Evolutionary conservation across 2,113 vertebrate genomes (phyloP).

Genomic region (Osmerus eperlanus): DNA sequence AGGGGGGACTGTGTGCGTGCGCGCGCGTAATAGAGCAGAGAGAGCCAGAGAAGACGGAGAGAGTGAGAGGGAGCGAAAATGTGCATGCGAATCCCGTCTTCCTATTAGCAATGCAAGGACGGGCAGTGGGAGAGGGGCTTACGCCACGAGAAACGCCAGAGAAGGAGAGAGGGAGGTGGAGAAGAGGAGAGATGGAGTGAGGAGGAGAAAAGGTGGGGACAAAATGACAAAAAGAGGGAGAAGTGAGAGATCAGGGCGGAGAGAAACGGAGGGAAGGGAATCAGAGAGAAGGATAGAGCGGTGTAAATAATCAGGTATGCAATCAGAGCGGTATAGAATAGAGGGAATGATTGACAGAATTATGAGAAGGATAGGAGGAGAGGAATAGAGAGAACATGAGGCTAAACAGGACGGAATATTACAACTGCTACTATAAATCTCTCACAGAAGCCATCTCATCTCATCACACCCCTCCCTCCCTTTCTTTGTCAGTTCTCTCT

Average conservation of each 20-base stretch:
- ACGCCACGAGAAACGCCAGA: constrained; percentile 8
- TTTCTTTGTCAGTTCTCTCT: constrained; percentile 20
- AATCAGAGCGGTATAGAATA: constrained; percentile 8
- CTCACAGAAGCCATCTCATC: constrained; percentile 14
- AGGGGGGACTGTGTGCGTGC: constrained; percentile 14
- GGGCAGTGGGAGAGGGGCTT: constrained; percentile 14
- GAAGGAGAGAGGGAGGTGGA: constrained; percentile 18
- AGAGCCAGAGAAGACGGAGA: constrained; percentile 1
- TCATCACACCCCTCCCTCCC: constrained; percentile 17
- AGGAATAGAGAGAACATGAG: no score
- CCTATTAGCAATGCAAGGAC: constrained; percentile 36
- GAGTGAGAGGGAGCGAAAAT: constrained; percentile 8
- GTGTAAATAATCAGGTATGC: constrained; percentile 21
- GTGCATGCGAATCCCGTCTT: constrained; percentile 6
- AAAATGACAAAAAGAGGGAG: neutral
- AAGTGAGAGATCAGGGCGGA: neutral
- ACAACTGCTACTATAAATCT: neutral
- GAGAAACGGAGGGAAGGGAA: constrained; percentile 5
- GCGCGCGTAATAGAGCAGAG: neutral
- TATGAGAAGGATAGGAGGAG: no score
- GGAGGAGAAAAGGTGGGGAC: neutral
- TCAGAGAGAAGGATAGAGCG: neutral
- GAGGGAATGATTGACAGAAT: constrained; percentile 27
- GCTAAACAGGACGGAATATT: no score
- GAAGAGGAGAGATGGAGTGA: constrained; percentile 12